Base-by-base conservation (phyloP, 2,888 invertebrate species). In the Atethmia centrago region DNA sequence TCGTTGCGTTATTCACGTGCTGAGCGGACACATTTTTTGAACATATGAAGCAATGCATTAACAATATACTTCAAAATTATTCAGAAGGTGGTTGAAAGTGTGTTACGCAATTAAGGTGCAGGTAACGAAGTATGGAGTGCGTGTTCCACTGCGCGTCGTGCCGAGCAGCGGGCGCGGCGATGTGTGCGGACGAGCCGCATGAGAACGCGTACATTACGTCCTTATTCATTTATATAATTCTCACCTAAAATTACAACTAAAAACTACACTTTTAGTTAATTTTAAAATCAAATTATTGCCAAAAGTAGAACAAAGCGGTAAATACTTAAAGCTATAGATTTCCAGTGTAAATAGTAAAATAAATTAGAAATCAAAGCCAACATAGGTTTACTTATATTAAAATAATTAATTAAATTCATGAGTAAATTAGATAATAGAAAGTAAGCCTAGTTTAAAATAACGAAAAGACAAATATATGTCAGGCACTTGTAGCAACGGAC, bases 251-350 rank as follows among this genome's bases (percentile, higher is more conserved):
- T 72, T 78, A 85, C 5, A 65, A 79, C 63, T 69, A 63, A 82
- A 28, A 79, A 61, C 55, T 65, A 72, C 45, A 55, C 7, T 69
- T 71, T 53, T 53, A 71, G 42, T 77, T 68, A 69, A 65, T 56
- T 73, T 47, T 73, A 75, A 71, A 83, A 77, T 71, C 59, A 79
- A 71, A 56, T 72, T 80, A 85, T 79, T 83, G 73, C 73, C 64
- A 79, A 80, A 53, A 68, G 16, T 70, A 55, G 65, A 78, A 58
- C 67, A 47, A 55, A 58, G 47, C 40, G 28, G 31, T 74, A 74
- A 42, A 72, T 72, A 42, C 36, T 42, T 53, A 55, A 74, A 51
- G 55, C n/a, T 49, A n/a, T 74, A 56, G 79, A 79, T 79, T 76
- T 75, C 75, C 16, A 45, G 36, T 81, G 51, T 64, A 74, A 77